Evolutionary conservation across 2,888 invertebrate species (phyloP).

Genomic region (Pollenia labialis): DNA sequence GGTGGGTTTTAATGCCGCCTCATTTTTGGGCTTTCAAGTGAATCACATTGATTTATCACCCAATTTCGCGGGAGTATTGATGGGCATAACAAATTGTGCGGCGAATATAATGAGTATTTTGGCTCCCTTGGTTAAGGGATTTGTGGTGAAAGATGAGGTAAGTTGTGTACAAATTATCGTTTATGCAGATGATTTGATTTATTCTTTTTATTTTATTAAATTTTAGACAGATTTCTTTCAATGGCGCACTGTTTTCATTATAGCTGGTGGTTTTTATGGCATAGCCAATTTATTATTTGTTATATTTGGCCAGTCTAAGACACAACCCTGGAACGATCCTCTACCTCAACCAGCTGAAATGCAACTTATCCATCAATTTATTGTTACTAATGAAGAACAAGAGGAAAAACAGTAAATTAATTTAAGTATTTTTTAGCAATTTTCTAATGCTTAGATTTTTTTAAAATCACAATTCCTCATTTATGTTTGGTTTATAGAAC

Average conservation of each 20-base stretch:
- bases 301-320: conserved; percentile 84
- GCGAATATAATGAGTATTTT: conserved; percentile 91
- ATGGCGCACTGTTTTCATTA: conserved; percentile 85
- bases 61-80: conserved; percentile 91
- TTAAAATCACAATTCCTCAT: too few species aligned
- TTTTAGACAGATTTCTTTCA: conserved; percentile 87
- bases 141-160: conserved; percentile 89
- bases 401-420: background rate
- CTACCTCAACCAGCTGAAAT: conserved; percentile 76
- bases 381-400: background rate
- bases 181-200: background rate
- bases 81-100: conserved; percentile 91
- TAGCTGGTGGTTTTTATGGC: conserved; percentile 85
- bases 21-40: conserved; percentile 90
- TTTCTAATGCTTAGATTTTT: background rate
- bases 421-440: conserved; percentile 9
- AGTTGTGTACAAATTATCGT: conserved; percentile 72
- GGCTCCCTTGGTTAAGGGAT: conserved; percentile 89
- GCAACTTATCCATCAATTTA: conserved; percentile 45
- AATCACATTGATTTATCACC: conserved; percentile 94
- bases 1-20: conserved; percentile 90
- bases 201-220: conserved; percentile 12
- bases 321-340: conserved; percentile 86
- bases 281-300: conserved; percentile 85
- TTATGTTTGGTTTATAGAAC: too few species aligned